Conservation (phyloP, 2,113 vertebrate genomes). For the Otocyon megalotis region DNA sequence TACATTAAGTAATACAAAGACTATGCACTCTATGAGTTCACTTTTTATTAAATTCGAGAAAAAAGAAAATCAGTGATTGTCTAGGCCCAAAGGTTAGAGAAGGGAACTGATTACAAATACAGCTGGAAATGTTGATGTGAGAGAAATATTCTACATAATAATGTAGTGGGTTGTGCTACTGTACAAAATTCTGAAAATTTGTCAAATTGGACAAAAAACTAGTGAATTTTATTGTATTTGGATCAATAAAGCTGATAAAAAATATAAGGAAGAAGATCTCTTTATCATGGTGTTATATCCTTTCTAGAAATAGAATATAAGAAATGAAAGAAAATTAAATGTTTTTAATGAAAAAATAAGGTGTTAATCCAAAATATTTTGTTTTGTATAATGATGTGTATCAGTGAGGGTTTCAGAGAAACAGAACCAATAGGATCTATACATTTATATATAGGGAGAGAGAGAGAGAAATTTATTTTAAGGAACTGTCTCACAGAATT, state of each 20-base stretch:
- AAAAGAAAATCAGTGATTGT: neutral
- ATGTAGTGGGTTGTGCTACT: neutral
- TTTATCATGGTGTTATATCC: neutral
- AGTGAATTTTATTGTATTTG: neutral
- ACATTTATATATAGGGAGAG: neutral
- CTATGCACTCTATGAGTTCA: neutral
- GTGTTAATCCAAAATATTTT: neutral
- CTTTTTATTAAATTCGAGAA: neutral
- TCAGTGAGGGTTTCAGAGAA: conserved; percentile 12
- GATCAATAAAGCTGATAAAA: conserved; percentile 10
- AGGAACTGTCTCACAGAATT: neutral
- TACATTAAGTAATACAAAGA: neutral
- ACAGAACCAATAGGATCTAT: neutral
- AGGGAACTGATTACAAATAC: neutral
- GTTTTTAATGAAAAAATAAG: neutral
- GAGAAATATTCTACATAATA: neutral
- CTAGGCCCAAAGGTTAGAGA: neutral
- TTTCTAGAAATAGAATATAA: conserved; percentile 24
- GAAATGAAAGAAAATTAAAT: neutral
- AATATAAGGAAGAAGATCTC: neutral
- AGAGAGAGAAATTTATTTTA: neutral
- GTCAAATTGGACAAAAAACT: neutral
- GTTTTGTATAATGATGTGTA: neutral
- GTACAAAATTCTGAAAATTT: neutral
- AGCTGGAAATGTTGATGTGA: neutral